These are phyloP conservation scores for Aegotheles bennettii DNA, from an alignment of 2,113 vertebrate species.

Conservation along the genomic window DNA sequence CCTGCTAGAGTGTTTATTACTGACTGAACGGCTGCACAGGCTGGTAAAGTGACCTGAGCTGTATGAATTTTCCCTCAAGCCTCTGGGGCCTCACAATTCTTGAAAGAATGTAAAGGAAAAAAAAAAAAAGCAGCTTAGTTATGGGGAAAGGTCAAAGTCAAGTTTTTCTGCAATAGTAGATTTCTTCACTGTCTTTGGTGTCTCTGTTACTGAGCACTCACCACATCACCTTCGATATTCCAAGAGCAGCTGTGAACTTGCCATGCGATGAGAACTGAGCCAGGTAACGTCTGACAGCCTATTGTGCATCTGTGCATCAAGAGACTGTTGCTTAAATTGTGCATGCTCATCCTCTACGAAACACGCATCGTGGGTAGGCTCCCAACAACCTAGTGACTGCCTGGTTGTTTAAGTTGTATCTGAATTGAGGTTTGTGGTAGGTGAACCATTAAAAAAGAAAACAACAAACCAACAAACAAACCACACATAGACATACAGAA, in stretches of 20 bases:
- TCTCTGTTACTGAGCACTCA: background rate
- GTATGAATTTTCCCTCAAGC: slow-evolving; percentile 20
- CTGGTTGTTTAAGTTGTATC: background rate
- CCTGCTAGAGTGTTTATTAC: slow-evolving; percentile 39
- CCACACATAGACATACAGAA: background rate
- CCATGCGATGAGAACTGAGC: background rate
- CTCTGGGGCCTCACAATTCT: slow-evolving; percentile 36
- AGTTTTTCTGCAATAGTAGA: background rate
- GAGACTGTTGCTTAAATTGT: background rate
- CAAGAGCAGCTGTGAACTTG: background rate
- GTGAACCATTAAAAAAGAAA: background rate
- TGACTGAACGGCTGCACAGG: slow-evolving; percentile 11
- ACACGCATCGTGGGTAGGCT: background rate
- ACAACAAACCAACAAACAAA: background rate
- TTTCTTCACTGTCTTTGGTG: background rate
- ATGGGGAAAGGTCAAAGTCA: slow-evolving; percentile 15
- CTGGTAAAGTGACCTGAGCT: slow-evolving; percentile 42
- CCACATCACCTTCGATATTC: background rate
- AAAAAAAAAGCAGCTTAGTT: background rate
- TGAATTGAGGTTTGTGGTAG: slow-evolving; percentile 25
- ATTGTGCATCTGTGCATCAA: background rate
- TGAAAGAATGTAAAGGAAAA: slow-evolving; percentile 22
- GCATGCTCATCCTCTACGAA: background rate
- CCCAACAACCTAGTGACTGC: background rate
- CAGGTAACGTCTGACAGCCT: background rate